A percentile compares a stretch with the other conserved stretches of the same genome.
Conservation (phyloP, 2,797 vertebrate species). For the Gobio occitaniae region DNA sequence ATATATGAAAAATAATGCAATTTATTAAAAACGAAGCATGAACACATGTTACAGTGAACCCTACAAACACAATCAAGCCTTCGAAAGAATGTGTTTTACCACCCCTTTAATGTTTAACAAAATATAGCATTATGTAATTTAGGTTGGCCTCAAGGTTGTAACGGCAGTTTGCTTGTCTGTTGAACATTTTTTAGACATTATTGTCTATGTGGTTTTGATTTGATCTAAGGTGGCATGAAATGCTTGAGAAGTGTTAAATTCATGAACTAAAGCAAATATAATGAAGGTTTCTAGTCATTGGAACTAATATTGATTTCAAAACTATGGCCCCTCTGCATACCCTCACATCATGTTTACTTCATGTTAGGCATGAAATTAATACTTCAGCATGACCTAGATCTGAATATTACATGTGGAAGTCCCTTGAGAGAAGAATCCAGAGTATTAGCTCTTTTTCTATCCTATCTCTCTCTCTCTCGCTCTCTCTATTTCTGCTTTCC, state of each 20-base stretch:
- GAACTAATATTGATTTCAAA: background rate
- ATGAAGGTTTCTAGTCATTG: background rate
- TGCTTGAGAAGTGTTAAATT: background rate
- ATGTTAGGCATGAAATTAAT: conserved; percentile 15
- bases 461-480: conserved; percentile 43
- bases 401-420: conserved; percentile 54
- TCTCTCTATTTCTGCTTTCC: conserved; percentile 36
- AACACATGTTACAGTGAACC: no score
- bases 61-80: no score
- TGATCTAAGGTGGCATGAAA: background rate
- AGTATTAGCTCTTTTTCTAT: conserved; percentile 41
- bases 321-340: background rate
- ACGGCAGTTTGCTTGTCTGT: no score
- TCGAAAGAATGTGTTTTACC: no score
- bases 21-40: no score
- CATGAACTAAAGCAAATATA: background rate
- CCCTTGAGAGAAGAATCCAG: conserved; percentile 54
- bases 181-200: background rate
- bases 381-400: conserved; percentile 69
- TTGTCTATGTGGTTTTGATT: background rate
- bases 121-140: no score
- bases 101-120: no score
- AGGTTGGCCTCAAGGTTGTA: no score
- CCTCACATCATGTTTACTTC: conserved; percentile 26
- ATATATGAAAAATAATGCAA: no score